These are phyloP conservation scores for Sarcophaga caerulescens DNA, from an alignment of 2,888 invertebrate species.

Conservation along the genomic window DNA sequence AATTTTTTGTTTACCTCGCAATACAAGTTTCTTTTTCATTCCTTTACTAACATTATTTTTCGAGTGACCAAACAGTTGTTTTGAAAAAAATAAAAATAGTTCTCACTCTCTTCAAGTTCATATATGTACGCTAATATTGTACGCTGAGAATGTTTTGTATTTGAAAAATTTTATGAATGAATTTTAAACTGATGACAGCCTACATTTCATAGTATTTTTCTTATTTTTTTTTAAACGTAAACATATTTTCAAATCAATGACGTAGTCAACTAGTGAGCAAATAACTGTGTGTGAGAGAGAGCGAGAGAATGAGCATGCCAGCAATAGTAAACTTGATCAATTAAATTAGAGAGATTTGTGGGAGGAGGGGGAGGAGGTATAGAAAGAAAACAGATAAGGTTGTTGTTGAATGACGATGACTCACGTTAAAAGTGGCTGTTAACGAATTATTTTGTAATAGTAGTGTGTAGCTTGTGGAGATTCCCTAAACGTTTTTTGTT, in stretches of 20 bases:
- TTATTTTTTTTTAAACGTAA: not conserved
- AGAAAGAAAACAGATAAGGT: conserved; percentile 23
- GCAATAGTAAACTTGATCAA: conserved; percentile 1
- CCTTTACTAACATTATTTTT: not conserved
- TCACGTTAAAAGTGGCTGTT: not conserved
- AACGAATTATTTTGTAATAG: conserved; percentile 26
- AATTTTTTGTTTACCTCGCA: too few species aligned
- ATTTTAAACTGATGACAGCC: conserved; percentile 5
- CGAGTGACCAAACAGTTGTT: not conserved
- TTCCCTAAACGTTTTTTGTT: conserved; percentile 56
- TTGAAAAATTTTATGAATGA: conserved; percentile 41
- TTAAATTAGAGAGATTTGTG: not conserved
- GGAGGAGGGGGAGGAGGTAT: not conserved
- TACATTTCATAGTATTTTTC: conserved; percentile 4
- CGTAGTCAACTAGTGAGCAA: not conserved
- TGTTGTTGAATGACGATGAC: conserved; percentile 41
- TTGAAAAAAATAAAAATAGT: not conserved
- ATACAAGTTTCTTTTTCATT: too few species aligned
- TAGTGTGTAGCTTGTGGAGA: conserved; percentile 60
- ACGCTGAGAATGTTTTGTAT: conserved; percentile 13
- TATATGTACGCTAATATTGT: not conserved
- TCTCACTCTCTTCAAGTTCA: not conserved
- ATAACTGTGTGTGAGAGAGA: not conserved
- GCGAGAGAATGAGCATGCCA: not conserved
- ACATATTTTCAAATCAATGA: conserved; percentile 34